Evolutionary conservation across 1,140 invertebrate species (phyloP).

Genomic region (Metaphire vulgaris): DNA sequence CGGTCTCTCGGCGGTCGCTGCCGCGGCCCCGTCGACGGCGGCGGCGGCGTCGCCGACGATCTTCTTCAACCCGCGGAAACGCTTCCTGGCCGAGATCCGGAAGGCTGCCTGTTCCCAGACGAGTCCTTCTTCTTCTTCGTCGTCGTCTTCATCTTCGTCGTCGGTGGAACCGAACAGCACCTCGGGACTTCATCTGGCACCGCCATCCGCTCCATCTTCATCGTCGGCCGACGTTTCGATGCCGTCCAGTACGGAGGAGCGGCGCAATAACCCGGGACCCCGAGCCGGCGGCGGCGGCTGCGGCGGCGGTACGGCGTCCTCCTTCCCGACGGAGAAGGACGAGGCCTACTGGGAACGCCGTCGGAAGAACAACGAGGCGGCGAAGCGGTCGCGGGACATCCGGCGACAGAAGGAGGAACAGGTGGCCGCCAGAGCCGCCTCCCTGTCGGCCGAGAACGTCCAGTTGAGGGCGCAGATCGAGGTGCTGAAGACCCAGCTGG

Average conservation of each 20-base stretch:
- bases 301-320: no score
- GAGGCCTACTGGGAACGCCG: conserved; percentile 37
- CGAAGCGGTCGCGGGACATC: conserved; percentile 36
- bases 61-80: neutral
- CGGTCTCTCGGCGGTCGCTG: no score
- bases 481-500: conserved; percentile 6
- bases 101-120: no score
- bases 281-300: conserved; percentile 14
- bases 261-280: neutral
- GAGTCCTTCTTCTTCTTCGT: no score
- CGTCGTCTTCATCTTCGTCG: no score
- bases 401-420: conserved; percentile 53
- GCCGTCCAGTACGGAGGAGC: neutral
- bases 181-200: neutral
- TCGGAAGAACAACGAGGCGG: conserved; percentile 38
- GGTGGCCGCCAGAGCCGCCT: conserved; percentile 49
- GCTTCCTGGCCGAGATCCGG: neutral
- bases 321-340: conserved; percentile 31
- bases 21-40: no score
- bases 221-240: neutral
- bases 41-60: no score
- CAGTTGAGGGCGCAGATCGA: conserved; percentile 16
- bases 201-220: neutral
- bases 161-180: neutral
- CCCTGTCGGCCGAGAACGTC: conserved; percentile 17